Evolutionary conservation across 2,113 vertebrate genomes (phyloP).

Genomic region (Vulpes lagopus): DNA sequence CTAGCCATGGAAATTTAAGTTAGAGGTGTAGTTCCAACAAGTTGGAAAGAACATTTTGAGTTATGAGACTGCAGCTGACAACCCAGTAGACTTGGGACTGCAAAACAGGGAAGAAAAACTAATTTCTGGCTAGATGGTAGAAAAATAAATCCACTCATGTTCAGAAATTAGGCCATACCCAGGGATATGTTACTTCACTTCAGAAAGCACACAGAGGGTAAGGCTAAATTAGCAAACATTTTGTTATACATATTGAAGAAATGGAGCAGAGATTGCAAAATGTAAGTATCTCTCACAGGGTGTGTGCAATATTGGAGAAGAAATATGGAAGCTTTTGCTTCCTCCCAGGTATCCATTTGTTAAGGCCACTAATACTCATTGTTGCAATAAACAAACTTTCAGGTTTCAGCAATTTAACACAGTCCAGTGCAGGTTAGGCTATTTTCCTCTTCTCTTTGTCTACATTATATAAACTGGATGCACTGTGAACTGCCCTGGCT

Average conservation of each 20-base stretch:
- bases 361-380: not conserved
- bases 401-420: not conserved
- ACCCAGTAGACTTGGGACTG: not conserved
- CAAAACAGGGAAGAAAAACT: conserved; percentile 33
- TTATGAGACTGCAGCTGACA: not conserved
- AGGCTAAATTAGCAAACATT: conserved; percentile 24
- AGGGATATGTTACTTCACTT: not conserved
- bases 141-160: not conserved
- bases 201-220: not conserved
- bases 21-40: not conserved
- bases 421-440: not conserved
- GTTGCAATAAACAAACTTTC: not conserved
- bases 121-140: not conserved
- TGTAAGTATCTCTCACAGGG: not conserved
- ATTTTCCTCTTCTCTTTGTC: not conserved
- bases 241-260: not conserved
- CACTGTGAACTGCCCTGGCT: not conserved
- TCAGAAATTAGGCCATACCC: not conserved
- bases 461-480: not conserved
- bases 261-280: not conserved
- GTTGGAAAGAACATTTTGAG: not conserved
- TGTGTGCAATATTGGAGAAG: not conserved
- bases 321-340: not conserved
- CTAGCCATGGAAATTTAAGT: not conserved
- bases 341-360: not conserved